These are phyloP conservation scores for Hyles lineata DNA, from an alignment of 2,888 invertebrate genomes.

Conservation along the genomic window DNA sequence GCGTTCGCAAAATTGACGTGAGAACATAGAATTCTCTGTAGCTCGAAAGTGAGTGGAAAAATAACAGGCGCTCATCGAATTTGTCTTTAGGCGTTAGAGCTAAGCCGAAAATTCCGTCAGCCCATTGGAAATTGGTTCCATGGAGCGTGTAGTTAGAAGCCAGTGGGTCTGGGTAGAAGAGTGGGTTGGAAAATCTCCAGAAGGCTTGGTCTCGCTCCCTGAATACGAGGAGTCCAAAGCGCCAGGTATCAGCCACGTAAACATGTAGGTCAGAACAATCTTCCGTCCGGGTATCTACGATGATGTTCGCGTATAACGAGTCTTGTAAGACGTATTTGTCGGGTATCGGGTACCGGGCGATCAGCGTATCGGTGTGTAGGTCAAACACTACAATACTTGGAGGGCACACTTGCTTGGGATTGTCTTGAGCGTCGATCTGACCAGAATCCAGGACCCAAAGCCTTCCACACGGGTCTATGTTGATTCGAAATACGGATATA, in stretches of 20 bases:
- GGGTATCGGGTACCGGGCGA: conserved; percentile 88
- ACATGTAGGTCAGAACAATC: conserved; percentile 87
- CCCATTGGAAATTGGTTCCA: conserved; percentile 91
- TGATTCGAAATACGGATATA: conserved; percentile 91
- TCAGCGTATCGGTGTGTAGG: conserved; percentile 85
- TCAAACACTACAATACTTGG: conserved; percentile 91
- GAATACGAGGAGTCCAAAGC: conserved; percentile 87
- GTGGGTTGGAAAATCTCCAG: conserved; percentile 88
- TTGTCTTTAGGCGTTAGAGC: conserved; percentile 86
- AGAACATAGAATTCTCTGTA: conserved; percentile 91
- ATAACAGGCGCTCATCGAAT: conserved; percentile 86
- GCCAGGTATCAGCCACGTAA: conserved; percentile 89
- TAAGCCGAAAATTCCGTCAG: conserved; percentile 92
- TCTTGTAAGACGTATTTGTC: conserved; percentile 87
- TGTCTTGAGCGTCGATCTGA: conserved; percentile 87
- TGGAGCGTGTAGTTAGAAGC: conserved; percentile 90
- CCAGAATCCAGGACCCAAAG: conserved; percentile 94
- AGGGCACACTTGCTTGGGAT: conserved; percentile 88
- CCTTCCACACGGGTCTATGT: conserved; percentile 89
- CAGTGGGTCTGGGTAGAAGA: conserved; percentile 89
- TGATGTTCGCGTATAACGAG: conserved; percentile 87
- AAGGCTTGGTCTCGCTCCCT: conserved; percentile 84
- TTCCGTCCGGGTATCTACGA: conserved; percentile 85
- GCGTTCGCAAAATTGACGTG: conserved; percentile 87
- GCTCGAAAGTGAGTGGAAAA: conserved; percentile 93